Percentiles rank a stretch among this genome's conserved stretches.
These are phyloP conservation scores for Araneus ventricosus DNA, from an alignment of 1,140 invertebrate species.

Conservation along the genomic window DNA sequence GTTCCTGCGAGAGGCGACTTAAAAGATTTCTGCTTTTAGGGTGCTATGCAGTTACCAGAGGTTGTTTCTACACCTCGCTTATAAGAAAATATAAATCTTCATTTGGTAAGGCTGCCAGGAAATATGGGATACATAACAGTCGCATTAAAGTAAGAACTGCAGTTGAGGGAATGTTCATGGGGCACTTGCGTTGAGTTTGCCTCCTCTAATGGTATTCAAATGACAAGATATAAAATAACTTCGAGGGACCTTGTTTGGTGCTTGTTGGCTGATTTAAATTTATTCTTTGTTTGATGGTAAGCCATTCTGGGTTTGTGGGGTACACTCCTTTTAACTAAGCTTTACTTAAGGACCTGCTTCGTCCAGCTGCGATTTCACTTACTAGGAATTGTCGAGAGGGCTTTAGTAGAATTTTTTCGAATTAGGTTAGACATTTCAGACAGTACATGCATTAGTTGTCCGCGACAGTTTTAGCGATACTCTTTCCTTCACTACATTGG, in stretches of 20 bases:
- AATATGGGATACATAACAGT: slow-evolving; percentile 19
- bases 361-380: too few relatives aligned
- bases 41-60: not conserved
- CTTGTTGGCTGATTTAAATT: not conserved
- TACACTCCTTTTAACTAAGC: too few relatives aligned
- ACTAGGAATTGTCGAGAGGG: too few relatives aligned
- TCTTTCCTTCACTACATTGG: too few relatives aligned
- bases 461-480: too few relatives aligned
- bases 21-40: not conserved
- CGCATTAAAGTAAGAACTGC: not conserved
- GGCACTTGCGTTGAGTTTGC: not conserved
- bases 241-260: not conserved
- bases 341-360: too few relatives aligned
- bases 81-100: slow-evolving; percentile 25
- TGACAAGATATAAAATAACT: not conserved
- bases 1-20: not conserved
- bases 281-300: not conserved
- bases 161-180: not conserved
- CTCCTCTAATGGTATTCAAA: not conserved
- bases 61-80: not conserved
- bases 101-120: not conserved
- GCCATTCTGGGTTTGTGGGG: not conserved
- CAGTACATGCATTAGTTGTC: too few relatives aligned
- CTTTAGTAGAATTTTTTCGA: too few relatives aligned
- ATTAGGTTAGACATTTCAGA: too few relatives aligned